A percentile compares a stretch with the other conserved stretches of the same genome.
Conservation (phyloP, 30 jellyfish, hydroid and myxozoan species). For the Turritopsis dohrnii region DNA sequence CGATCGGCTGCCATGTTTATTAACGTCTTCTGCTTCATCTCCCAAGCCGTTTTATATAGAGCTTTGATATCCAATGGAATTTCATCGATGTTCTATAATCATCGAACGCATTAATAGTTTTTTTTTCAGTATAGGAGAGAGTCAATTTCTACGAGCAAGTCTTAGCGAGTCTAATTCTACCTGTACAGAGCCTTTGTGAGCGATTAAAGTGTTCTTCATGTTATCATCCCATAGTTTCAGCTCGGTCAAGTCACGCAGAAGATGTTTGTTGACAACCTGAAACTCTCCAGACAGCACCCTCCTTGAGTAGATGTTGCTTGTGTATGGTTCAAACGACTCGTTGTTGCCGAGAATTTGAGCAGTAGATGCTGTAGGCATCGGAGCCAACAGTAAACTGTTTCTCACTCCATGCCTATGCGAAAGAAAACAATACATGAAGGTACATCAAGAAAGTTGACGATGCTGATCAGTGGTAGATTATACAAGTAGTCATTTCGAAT, state of each 20-base stretch:
- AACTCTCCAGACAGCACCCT: conserved; percentile 99
- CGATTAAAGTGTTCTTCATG: conserved; percentile 88
- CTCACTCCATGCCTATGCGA: conserved; percentile 80
- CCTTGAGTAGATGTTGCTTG: conserved; percentile 96
- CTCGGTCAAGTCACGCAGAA: conserved; percentile 81
- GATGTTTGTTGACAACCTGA: conserved; percentile 95
- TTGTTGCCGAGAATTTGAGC: conserved; percentile 99
- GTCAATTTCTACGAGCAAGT: background rate
- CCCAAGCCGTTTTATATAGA: conserved; percentile 98
- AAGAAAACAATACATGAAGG: no score
- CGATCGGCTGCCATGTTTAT: conserved; percentile 98
- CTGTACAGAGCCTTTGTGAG: conserved; percentile 99
- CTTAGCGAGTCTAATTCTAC: conserved; percentile 25
- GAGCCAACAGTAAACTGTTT: conserved; percentile 91
- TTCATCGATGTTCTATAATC: conserved; percentile 72
- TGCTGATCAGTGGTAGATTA: background rate
- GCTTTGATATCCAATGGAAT: conserved; percentile 80
- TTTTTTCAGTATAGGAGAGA: no score
- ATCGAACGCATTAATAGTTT: no score
- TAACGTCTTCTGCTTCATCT: conserved; percentile 72
- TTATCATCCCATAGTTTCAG: conserved; percentile 88
- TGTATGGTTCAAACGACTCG: conserved; percentile 96
- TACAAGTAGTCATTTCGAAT: no score
- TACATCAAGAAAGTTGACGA: background rate
- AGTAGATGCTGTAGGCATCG: conserved; percentile 99